Base-by-base conservation (phyloP, 2,888 invertebrate species). In the Orgyia antiqua region DNA sequence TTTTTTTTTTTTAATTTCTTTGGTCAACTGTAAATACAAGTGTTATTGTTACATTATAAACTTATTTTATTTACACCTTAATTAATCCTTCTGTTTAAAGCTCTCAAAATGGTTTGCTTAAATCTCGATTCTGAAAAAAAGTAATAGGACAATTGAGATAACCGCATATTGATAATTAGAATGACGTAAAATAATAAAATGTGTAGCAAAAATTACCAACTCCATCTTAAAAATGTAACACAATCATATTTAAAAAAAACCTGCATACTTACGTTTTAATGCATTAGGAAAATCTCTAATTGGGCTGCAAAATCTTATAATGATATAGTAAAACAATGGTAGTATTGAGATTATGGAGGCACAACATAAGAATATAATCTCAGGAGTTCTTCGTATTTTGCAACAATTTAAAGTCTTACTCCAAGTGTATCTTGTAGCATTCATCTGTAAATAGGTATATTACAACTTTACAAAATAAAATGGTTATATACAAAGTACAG, bases 351-450 rank as follows among this genome's bases (percentile, higher is more conserved):
- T 84, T 6, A 87, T 54, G 18, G 71, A 76, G 32, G 89, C 78
- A 37, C 87, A 86, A 24, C 79, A 72, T 37, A 91, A 68, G 55
- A 91, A 89, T 45, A 87, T 63, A 31, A 87, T 58, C 75, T 91
- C 90, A 35, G 88, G 84, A 44, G 88, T 80, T 58, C 71, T 78
- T 49, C 89, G 72, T 27, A 88, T 72, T 50, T 84, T 78, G 45
- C 89, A 89, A 58, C 92, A 92, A 27, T 87, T 83, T 5, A 87
- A 68, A 24, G 54, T 65, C 53, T 84, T 78, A 55, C 91, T 91
- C 92, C 91, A 92, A 35, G 82, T 75, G 34, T 72, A 80, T 58
- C 91, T 84, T 25, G 91, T 91, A 2, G 80, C 74, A 68, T 92
- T 91, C 89, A 92, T 90, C 91, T 91, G 59, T 28, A 84, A 69